Evolutionary conservation across 2,797 vertebrate species (phyloP).

Genomic region (Cynopterus sphinx): DNA sequence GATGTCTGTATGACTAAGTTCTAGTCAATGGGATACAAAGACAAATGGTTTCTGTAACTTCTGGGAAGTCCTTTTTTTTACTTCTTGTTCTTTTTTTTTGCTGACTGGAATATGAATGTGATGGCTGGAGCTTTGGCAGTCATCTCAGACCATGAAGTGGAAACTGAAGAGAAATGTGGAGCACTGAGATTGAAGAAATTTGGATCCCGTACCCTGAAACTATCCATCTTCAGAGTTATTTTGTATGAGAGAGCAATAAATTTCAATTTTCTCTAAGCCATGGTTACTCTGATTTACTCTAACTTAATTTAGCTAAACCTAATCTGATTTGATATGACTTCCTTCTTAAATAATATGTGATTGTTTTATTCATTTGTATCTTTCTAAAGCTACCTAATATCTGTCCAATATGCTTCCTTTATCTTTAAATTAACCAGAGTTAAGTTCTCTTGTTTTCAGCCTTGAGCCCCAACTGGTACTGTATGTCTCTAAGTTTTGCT

Average conservation of each 20-base stretch:
- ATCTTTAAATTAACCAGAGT: background rate
- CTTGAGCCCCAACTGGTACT: background rate
- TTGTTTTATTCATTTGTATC: background rate
- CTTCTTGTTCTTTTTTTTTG: background rate
- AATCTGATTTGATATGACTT: background rate
- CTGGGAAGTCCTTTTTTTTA: background rate
- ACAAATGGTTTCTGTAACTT: slow-evolving; percentile 30
- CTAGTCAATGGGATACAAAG: background rate
- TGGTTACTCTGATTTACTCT: background rate
- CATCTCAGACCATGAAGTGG: background rate
- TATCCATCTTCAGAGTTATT: background rate
- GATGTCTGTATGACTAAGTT: background rate
- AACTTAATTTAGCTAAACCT: background rate
- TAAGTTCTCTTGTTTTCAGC: background rate
- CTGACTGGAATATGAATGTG: background rate
- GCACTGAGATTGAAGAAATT: background rate
- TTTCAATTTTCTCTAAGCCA: background rate
- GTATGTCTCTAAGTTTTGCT: background rate
- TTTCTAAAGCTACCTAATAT: background rate
- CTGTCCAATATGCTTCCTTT: background rate
- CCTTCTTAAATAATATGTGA: background rate
- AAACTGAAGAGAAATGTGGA: background rate
- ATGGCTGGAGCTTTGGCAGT: background rate
- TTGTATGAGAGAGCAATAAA: background rate
- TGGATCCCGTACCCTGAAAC: background rate